Evolutionary conservation across 2,888 invertebrate genomes (phyloP).

Genomic region (Hofmannophila pseudospretella): DNA sequence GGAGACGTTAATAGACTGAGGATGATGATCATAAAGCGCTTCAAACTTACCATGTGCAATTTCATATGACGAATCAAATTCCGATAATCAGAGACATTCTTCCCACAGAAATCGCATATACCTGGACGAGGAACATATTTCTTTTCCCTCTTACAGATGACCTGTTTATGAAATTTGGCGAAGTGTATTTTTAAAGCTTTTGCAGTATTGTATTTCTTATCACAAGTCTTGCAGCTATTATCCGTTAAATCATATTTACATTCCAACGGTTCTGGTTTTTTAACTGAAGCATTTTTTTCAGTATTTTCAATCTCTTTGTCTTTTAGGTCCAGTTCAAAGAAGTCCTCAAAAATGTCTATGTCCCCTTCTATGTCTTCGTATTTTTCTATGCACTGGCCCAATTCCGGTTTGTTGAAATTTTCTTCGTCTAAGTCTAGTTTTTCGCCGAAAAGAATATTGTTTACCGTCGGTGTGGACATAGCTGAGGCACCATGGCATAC

Average conservation of each 20-base stretch:
- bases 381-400: conserved; percentile 22
- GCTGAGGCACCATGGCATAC: conserved; percentile 20
- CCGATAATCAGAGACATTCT: conserved; percentile 14
- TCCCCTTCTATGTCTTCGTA: conserved; percentile 23
- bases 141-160: conserved; percentile 15
- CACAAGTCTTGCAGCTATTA: conserved; percentile 43
- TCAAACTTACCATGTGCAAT: conserved; percentile 20
- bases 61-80: conserved; percentile 35
- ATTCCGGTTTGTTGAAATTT: conserved; percentile 9
- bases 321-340: conserved; percentile 20
- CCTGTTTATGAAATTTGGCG: conserved; percentile 32
- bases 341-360: conserved; percentile 38
- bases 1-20: no score
- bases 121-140: conserved; percentile 1
- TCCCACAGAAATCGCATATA: conserved; percentile 43
- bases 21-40: no score
- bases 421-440: conserved; percentile 22
- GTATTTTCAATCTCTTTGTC: conserved; percentile 9
- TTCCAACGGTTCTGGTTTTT: conserved; percentile 6
- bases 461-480: conserved; percentile 52
- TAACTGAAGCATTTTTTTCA: conserved; percentile 12
- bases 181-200: conserved; percentile 41
- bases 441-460: conserved; percentile 54
- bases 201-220: conserved; percentile 29
- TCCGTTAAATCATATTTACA: conserved; percentile 35